phyloP scores from a whole-genome alignment of 2,113 vertebrate species.

The Atractosteus spatula region DNA sequence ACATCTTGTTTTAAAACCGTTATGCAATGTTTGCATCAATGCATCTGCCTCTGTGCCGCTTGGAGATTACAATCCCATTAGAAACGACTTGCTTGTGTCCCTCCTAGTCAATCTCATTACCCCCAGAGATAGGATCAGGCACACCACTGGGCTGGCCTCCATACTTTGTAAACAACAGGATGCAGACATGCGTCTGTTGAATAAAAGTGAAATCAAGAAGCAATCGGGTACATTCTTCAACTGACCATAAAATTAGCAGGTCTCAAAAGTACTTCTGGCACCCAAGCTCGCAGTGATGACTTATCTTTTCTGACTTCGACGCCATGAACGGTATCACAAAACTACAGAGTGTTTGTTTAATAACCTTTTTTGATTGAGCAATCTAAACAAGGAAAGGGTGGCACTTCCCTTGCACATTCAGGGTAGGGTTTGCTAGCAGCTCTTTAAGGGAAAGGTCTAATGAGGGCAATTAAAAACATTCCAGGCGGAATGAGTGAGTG shows the following conservation, averaged over 20 bases:
- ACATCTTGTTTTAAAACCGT: too few species aligned
- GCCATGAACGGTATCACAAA: neutral
- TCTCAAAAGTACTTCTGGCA: neutral
- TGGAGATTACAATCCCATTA: too few species aligned
- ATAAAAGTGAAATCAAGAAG: conserved; percentile 28
- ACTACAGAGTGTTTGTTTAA: conserved; percentile 8
- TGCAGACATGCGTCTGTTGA: conserved; percentile 19
- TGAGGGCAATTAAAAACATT: too few species aligned
- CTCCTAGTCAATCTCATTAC: neutral
- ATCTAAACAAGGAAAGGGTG: conserved; percentile 18
- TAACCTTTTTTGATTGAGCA: neutral
- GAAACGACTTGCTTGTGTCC: too few species aligned
- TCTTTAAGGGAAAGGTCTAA: neutral
- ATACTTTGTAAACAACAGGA: conserved; percentile 28
- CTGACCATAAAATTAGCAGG: neutral
- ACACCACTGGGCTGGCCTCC: conserved; percentile 2
- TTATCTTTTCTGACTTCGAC: neutral
- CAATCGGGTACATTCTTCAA: conserved; percentile 4
- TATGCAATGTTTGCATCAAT: too few species aligned
- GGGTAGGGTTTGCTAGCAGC: neutral
- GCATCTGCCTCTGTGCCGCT: too few species aligned
- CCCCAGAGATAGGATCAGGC: conserved; percentile 4
- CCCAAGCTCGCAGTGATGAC: neutral
- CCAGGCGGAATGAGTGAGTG: too few species aligned
- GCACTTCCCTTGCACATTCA: neutral